Base-by-base conservation (phyloP, 2,888 invertebrate species). In the Iselma pallidipennis region DNA sequence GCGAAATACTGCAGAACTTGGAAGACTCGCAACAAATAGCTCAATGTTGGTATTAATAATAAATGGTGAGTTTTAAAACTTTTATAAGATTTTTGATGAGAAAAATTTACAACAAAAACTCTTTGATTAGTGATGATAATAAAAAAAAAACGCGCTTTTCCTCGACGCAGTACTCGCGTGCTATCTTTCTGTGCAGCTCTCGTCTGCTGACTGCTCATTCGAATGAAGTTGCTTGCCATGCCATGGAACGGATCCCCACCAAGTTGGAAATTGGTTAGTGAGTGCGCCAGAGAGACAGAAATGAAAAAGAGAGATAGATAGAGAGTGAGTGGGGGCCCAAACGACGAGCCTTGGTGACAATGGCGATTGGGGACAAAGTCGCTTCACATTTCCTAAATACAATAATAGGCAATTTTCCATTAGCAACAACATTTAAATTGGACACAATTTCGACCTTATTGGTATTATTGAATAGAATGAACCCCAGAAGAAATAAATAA, bases 131-230 rank as follows among this genome's bases (percentile, higher is more conserved):
- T 25, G 25, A 25, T 25, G 25, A 45, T 4, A 21, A 45, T 12
- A 69, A 63, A 66, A 45, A 28, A 45, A 49, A 57, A 57, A 67
- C 71, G 76, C 76, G 76, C 76, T 76, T 71, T 74, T 76, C 77
- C 77, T 72, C 73, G 68, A 74, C 75, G 75, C 75, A 74, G 74
- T 59, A 67, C 72, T 67, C 76, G 74, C 75, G 74, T 75, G 72
- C 68, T 71, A 37, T 59, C 63, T 66, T 52, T 63, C 28, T 26
- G 58, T 65, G 65, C 70, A 69, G 68, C 66, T 68, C 66, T 70
- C 60, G 63, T n/a, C n/a, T 65, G 72, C 66, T 71, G 69, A 74
- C 75, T 74, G 71, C 65, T 59, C 31, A 21, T 42, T 57, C 45
- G 48, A 42, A 55, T 45, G 49, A 56, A 51, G 48, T 49, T 57